Conservation (phyloP, 1,140 invertebrate species). For the Colletes latitarsis region DNA sequence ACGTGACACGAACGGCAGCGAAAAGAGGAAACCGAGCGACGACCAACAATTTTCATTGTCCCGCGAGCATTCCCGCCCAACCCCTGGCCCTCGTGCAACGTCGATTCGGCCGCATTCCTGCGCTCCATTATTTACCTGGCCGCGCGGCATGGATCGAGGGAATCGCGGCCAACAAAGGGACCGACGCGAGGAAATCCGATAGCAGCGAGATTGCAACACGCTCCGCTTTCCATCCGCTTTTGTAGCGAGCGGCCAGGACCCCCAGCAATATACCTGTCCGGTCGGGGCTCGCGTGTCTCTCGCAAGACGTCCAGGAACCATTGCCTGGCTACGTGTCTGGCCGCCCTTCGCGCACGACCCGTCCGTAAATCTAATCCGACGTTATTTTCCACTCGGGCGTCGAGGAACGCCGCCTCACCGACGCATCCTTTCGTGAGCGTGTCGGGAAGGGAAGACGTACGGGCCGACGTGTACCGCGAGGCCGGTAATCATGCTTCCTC, state of each 20-base stretch:
- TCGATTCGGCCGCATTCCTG: background rate
- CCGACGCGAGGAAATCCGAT: conserved; percentile 3
- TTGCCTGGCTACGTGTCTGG: background rate
- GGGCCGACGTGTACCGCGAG: background rate
- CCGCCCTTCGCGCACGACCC: too few relatives aligned
- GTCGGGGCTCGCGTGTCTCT: background rate
- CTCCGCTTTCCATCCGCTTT: conserved; percentile 17
- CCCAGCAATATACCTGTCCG: background rate
- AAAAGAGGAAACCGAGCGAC: too few relatives aligned
- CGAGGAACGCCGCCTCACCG: background rate
- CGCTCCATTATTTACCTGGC: background rate
- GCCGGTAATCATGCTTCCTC: background rate
- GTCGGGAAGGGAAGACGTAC: background rate
- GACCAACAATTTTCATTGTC: background rate
- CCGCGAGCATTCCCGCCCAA: background rate
- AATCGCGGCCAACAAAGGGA: conserved; percentile 27
- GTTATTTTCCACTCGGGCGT: conserved; percentile 14
- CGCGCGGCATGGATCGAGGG: background rate
- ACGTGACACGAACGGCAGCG: too few relatives aligned
- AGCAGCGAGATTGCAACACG: conserved; percentile 20
- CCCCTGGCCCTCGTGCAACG: background rate
- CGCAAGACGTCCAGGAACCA: background rate
- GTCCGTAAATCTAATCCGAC: conserved; percentile 21
- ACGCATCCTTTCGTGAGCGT: background rate
- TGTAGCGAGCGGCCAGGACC: background rate